Conservation (phyloP, 2,797 vertebrate genomes). For the Natrix natrix region DNA sequence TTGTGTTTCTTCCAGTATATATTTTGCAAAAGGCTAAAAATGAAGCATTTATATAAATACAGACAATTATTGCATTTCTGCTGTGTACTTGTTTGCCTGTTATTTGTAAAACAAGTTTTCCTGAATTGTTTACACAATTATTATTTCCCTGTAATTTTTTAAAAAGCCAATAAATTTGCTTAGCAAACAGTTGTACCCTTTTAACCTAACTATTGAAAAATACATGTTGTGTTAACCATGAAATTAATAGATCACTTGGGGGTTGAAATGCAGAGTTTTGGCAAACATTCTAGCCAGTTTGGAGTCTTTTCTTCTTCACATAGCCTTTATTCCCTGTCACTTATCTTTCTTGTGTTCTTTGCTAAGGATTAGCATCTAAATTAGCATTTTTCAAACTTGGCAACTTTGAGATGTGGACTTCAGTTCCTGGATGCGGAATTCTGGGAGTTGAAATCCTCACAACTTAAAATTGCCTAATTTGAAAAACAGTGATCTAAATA, state of each 20-base stretch:
- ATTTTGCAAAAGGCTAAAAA: background rate
- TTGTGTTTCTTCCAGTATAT: background rate
- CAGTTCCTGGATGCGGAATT: background rate
- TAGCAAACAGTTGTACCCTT: slow-evolving; percentile 52
- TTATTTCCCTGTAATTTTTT: slow-evolving; percentile 57
- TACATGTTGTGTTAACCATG: slow-evolving; percentile 48
- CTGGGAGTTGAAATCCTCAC: background rate
- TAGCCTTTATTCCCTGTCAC: slow-evolving; percentile 31
- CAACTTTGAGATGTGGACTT: background rate
- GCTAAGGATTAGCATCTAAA: slow-evolving; percentile 21
- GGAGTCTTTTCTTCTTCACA: slow-evolving; percentile 52
- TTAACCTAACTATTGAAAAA: slow-evolving; percentile 60
- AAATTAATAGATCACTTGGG: slow-evolving; percentile 56
- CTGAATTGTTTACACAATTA: slow-evolving; percentile 61
- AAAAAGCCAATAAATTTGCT: slow-evolving; percentile 62
- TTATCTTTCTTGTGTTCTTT: background rate
- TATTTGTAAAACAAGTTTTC: slow-evolving; percentile 53
- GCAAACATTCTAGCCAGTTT: slow-evolving; percentile 55
- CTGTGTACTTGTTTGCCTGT: background rate
- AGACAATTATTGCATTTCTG: background rate
- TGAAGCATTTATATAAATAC: background rate
- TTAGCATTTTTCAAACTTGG: background rate
- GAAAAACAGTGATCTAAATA: background rate
- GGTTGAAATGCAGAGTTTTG: slow-evolving; percentile 60
- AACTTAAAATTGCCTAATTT: background rate